Evolutionary conservation across 2,888 invertebrate species (phyloP).

Genomic region (Yponomeuta cagnagella): DNA sequence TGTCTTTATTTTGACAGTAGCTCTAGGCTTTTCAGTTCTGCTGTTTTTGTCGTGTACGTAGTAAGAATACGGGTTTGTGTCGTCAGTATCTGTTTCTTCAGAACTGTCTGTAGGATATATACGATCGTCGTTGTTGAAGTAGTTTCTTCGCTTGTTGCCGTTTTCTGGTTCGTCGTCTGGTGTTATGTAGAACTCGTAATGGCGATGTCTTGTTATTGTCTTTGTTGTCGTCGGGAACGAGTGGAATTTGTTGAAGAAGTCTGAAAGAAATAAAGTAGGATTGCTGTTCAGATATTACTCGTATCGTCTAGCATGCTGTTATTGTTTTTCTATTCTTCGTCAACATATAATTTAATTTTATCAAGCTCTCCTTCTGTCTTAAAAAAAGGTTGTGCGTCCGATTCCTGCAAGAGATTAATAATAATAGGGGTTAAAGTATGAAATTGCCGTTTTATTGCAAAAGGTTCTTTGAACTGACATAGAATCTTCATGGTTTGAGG

Average conservation of each 20-base stretch:
- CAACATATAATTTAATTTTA: too few relatives aligned
- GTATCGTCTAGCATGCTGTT: too few relatives aligned
- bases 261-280: slow-evolving; percentile 28
- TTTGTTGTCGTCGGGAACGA: slow-evolving; percentile 29
- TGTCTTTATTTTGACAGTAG: background rate
- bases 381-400: too few relatives aligned
- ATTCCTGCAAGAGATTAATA: too few relatives aligned
- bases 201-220: slow-evolving; percentile 19
- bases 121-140: slow-evolving; percentile 13
- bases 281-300: background rate
- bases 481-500: too few relatives aligned
- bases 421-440: too few relatives aligned
- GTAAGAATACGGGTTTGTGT: background rate
- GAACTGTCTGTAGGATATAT: background rate
- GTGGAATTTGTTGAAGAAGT: slow-evolving; percentile 46
- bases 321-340: too few relatives aligned
- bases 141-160: slow-evolving; percentile 9
- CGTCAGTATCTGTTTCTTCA: background rate
- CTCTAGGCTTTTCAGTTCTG: background rate
- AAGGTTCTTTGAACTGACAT: too few relatives aligned
- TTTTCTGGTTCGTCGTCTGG: slow-evolving; percentile 19
- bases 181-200: slow-evolving; percentile 16
- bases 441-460: too few relatives aligned
- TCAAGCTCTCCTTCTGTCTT: too few relatives aligned
- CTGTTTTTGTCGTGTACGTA: background rate